These are phyloP conservation scores for Alauda arvensis DNA, from an alignment of 2,797 vertebrate genomes.

Conservation along the genomic window DNA sequence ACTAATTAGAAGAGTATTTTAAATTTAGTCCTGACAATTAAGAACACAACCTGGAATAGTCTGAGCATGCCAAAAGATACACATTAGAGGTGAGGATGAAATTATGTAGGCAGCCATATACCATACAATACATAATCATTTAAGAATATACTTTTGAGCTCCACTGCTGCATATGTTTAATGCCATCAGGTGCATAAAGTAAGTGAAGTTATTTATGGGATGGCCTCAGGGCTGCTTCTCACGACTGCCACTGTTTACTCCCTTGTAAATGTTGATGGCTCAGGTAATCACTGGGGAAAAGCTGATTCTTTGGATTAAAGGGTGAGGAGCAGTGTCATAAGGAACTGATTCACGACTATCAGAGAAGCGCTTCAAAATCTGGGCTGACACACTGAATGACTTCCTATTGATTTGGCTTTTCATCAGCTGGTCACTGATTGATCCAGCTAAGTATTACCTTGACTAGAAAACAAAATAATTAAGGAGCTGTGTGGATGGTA, in stretches of 20 bases:
- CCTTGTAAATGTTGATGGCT: neutral
- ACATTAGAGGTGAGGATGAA: neutral
- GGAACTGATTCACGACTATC: neutral
- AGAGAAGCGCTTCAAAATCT: neutral
- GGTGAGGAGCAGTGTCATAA: neutral
- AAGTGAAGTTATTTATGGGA: neutral
- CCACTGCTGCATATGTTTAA: neutral
- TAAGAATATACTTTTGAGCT: neutral
- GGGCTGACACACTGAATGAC: neutral
- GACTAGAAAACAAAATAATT: neutral
- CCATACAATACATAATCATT: neutral
- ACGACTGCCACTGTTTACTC: neutral
- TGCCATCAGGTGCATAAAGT: neutral
- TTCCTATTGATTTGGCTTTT: neutral
- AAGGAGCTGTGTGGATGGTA: neutral
- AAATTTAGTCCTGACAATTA: neutral
- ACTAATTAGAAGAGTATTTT: neutral
- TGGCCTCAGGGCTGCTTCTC: neutral
- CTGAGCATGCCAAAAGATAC: neutral
- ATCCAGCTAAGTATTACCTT: neutral
- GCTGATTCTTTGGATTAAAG: neutral
- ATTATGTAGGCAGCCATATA: neutral
- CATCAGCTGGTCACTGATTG: neutral
- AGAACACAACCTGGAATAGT: neutral
- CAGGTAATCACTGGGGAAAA: neutral